Conservation (phyloP, 2,888 invertebrate genomes). For the Azorinus chamasolen region DNA sequence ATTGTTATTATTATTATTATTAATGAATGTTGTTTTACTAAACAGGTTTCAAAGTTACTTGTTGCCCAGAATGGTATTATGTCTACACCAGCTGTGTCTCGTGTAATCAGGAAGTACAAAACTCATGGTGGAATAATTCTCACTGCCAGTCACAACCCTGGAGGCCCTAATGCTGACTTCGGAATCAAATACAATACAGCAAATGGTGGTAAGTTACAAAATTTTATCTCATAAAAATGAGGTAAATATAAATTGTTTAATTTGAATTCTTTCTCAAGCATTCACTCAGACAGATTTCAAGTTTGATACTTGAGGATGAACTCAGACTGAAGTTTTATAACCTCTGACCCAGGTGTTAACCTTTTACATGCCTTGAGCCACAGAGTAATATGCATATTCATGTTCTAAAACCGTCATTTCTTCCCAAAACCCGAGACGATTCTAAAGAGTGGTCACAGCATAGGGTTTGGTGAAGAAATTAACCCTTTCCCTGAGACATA, state of each 20-base stretch:
- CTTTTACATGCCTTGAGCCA: too few relatives aligned
- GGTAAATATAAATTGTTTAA: neutral
- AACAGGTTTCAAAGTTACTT: conserved; percentile 93
- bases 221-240: too few relatives aligned
- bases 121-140: conserved; percentile 97
- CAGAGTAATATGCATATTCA: too few relatives aligned
- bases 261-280: neutral
- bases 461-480: too few relatives aligned
- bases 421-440: too few relatives aligned
- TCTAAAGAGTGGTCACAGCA: too few relatives aligned
- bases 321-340: too few relatives aligned
- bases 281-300: neutral
- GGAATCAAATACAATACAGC: conserved; percentile 99
- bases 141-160: conserved; percentile 99
- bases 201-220: conserved; percentile 92
- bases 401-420: too few relatives aligned
- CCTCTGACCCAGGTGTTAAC: too few relatives aligned
- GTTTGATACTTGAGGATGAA: neutral
- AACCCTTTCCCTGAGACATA: too few relatives aligned
- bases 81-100: conserved; percentile 99
- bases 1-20: too few relatives aligned
- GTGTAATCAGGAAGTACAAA: conserved; percentile 94
- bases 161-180: conserved; percentile 98
- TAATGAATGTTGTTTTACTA: too few relatives aligned
- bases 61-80: conserved; percentile 98